These are phyloP conservation scores for Panulirus ornatus DNA, from an alignment of 1,140 invertebrate genomes.

Conservation along the genomic window DNA sequence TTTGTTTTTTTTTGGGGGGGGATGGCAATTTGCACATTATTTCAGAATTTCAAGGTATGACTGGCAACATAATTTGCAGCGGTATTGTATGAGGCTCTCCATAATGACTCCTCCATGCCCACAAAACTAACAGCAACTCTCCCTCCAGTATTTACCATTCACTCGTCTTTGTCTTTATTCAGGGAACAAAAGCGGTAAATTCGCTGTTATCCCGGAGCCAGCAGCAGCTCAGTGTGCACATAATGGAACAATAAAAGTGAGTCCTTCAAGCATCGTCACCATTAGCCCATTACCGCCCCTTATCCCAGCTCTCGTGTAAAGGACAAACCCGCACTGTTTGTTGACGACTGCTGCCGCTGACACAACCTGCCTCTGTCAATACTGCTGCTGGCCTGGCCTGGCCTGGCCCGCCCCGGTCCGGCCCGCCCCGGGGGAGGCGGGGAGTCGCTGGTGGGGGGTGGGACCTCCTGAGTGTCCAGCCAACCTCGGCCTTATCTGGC, in stretches of 20 bases:
- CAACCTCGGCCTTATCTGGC: too few relatives aligned
- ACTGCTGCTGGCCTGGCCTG: neutral
- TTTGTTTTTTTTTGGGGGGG: too few relatives aligned
- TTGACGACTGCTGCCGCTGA: conserved; percentile 9
- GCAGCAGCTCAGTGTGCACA: conserved; percentile 23
- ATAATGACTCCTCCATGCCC: neutral
- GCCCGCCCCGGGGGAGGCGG: too few relatives aligned
- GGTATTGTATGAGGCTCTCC: neutral
- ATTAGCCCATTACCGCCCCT: conserved; percentile 26
- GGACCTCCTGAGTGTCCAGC: too few relatives aligned
- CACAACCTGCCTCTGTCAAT: conserved; percentile 20
- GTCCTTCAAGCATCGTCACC: neutral
- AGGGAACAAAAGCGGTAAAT: neutral
- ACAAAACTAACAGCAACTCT: neutral
- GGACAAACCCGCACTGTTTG: neutral
- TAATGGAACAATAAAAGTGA: conserved; percentile 13
- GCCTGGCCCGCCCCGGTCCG: neutral
- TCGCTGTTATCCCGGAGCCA: neutral
- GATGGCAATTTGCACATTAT: too few relatives aligned
- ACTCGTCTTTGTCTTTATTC: conserved; percentile 15
- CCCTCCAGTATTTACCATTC: neutral
- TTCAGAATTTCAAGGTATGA: too few relatives aligned
- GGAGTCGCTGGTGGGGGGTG: neutral
- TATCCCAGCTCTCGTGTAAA: neutral
- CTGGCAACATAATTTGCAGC: too few relatives aligned